Conservation (phyloP, 1,140 invertebrate species). For the Epicauta chinensis region DNA sequence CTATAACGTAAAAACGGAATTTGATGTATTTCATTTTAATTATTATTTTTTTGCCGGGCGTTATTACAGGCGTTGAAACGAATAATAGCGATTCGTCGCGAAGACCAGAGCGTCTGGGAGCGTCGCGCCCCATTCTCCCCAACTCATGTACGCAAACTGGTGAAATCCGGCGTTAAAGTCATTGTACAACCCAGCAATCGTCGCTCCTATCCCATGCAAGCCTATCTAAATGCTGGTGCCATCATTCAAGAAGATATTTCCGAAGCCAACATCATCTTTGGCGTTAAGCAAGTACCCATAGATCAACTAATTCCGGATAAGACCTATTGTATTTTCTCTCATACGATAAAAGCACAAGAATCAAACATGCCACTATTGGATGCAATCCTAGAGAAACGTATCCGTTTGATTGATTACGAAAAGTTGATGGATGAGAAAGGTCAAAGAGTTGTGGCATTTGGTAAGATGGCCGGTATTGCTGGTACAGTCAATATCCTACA, state of each 20-base stretch:
- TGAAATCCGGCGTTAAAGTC: constrained; percentile 80
- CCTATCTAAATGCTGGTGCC: constrained; percentile 84
- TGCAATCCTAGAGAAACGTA: constrained; percentile 91
- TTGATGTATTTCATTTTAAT: too few relatives aligned
- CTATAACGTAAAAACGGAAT: too few relatives aligned
- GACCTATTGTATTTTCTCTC: constrained; percentile 98
- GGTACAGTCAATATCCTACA: constrained; percentile 99
- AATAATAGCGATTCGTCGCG: constrained; percentile 78
- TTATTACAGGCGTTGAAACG: constrained; percentile 43
- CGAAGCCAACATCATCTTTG: constrained; percentile 92
- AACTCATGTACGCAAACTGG: constrained; percentile 77
- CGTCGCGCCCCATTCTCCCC: constrained; percentile 91
- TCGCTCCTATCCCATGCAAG: constrained; percentile 93
- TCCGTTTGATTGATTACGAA: constrained; percentile 96
- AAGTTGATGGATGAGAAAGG: constrained; percentile 86
- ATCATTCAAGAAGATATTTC: constrained; percentile 93
- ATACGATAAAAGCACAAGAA: constrained; percentile 98
- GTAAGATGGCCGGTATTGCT: constrained; percentile 97
- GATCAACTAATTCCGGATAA: constrained; percentile 91
- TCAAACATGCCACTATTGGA: constrained; percentile 97
- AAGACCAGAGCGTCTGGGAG: constrained; percentile 98
- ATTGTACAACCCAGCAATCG: constrained; percentile 97
- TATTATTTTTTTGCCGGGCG: too few relatives aligned
- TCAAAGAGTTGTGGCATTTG: constrained; percentile 93
- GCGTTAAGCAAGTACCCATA: constrained; percentile 95